phyloP scores from a whole-genome alignment of 2,888 invertebrate genomes.

The Pegoplata infirma region DNA sequence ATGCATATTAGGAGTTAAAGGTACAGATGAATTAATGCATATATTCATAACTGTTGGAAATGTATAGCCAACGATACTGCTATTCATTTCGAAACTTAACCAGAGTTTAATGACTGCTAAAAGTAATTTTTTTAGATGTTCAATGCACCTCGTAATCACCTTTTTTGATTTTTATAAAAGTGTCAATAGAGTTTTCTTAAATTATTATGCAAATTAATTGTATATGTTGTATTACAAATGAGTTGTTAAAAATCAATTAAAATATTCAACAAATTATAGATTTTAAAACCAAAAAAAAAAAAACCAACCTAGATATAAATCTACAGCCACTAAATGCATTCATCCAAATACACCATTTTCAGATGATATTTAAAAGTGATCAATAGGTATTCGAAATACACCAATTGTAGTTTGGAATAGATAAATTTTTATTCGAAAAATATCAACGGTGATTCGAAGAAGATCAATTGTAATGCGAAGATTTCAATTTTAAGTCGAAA shows the following conservation, averaged over 20 bases:
- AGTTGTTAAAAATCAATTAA: constrained; percentile 8
- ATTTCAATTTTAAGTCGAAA: no score
- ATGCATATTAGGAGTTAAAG: not conserved
- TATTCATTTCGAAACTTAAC: not conserved
- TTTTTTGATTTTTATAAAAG: constrained; percentile 6
- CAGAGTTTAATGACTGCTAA: constrained; percentile 25
- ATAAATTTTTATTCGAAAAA: no score
- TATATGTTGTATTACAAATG: constrained; percentile 54
- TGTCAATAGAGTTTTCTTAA: constrained; percentile 35
- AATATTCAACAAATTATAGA: not conserved
- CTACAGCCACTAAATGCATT: constrained; percentile 28
- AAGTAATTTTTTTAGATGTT: constrained; percentile 5
- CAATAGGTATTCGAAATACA: no score
- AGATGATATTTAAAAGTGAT: no score
- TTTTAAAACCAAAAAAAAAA: no score
- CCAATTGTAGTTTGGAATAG: no score
- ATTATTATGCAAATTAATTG: constrained; percentile 53
- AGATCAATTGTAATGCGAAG: no score
- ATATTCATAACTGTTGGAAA: not conserved
- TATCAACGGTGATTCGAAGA: no score
- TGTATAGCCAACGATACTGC: not conserved
- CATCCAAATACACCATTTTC: no score
- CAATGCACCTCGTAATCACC: constrained; percentile 7
- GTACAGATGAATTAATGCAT: not conserved
- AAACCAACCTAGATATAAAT: constrained; percentile 17